Percentiles rank a stretch among this genome's conserved stretches.
These are phyloP conservation scores for Boloria euphrosyne DNA, from an alignment of 2,888 invertebrate species.

Conservation along the genomic window DNA sequence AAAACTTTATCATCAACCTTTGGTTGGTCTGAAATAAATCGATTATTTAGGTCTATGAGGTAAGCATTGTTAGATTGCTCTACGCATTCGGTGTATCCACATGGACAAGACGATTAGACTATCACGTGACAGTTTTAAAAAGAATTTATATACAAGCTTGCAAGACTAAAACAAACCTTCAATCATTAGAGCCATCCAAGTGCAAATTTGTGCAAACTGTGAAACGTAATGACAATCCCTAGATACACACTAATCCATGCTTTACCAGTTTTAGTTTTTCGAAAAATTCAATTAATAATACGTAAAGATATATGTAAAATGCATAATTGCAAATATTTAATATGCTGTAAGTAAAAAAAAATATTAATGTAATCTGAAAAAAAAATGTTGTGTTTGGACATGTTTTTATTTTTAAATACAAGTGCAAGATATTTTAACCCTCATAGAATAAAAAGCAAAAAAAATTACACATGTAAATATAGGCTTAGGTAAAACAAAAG, in stretches of 20 bases:
- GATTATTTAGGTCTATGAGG: conserved; percentile 14
- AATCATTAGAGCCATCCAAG: conserved; percentile 37
- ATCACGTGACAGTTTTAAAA: conserved; percentile 24
- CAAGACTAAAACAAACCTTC: conserved; percentile 38
- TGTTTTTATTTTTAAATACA: not conserved
- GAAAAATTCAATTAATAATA: conserved; percentile 16
- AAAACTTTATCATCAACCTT: conserved; percentile 9
- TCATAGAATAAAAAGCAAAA: conserved; percentile 13
- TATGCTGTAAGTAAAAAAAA: conserved; percentile 20
- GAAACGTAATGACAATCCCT: conserved; percentile 31
- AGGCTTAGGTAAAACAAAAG: conserved; percentile 7
- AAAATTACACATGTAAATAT: conserved; percentile 12
- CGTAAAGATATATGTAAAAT: conserved; percentile 2
- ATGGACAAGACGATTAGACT: conserved; percentile 26
- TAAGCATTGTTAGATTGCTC: conserved; percentile 26
- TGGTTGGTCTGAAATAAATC: conserved; percentile 27
- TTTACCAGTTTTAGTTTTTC: conserved; percentile 24
- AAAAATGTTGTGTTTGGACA: conserved; percentile 3
- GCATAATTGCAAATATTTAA: conserved; percentile 1
- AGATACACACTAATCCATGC: conserved; percentile 37
- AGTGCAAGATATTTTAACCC: not conserved
- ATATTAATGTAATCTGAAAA: conserved; percentile 17
- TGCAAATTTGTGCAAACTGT: conserved; percentile 36
- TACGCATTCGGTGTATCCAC: conserved; percentile 30
- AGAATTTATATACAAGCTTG: conserved; percentile 33